Evolutionary conservation across 2,797 vertebrate species (phyloP), one percentile per base, ranked within the genome.

Genomic region (Adelosebastes latens): DNA sequence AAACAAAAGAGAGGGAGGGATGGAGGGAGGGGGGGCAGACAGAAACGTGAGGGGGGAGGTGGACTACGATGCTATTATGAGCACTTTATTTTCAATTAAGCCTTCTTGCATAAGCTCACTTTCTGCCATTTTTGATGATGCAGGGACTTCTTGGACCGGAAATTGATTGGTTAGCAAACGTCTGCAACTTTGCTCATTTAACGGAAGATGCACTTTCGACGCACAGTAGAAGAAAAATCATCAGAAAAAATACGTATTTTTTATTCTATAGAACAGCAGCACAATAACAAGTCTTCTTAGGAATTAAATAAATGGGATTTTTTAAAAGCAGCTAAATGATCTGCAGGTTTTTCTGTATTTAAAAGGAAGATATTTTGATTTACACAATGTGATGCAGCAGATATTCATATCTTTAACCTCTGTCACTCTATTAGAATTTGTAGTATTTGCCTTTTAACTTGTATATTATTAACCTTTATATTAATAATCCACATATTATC

Each of bases 61-160:
- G 75, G 81, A 64, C 83, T 71, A 85, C 72, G 9, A 63, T 14
- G 89, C 88, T 91, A 89, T 94, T 91, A 94, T 88, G 88, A 93
- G 92, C 90, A 94, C 92, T 93, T 96, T 94, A 93, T 94, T 95
- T 93, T 94, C 94, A 95, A 95, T 95, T 94, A 95, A 87, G 93
- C 82, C 79, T 66, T 81, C 80, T 63, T 31, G 80, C 81, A 74
- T 90, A 80, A 89, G 90, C 76, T 94, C 80, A 79, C 87, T 92
- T 93, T 92, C 82, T 80, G 85, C 65, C 80, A 71, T 92, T 95
- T 95, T 78, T 96, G 94, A 96, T 96, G 95, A 96, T 89, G 91
- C 92, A 92, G 77, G 91, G 83, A 87, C 80, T 95, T 95, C 89
- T 83, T n/a, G 66, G 76, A 82, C 90, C 91, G 90, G 89, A 93